Evolutionary conservation across 2,888 invertebrate genomes (phyloP).

Genomic region (Hanleya hanleyi): DNA sequence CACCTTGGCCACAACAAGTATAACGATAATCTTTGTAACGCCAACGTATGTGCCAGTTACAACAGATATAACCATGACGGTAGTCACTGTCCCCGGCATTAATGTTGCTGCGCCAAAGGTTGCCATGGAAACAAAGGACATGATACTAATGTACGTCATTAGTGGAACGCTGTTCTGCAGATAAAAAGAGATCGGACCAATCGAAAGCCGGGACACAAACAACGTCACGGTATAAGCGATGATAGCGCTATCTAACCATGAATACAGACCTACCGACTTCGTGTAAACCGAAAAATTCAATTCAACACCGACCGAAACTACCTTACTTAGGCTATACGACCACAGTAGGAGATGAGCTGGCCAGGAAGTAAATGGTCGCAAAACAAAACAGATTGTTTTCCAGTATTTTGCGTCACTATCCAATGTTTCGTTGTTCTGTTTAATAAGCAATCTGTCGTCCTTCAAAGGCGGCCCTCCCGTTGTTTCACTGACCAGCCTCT

Average conservation of each 20-base stretch:
- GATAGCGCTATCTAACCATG: not conserved
- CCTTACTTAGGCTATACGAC: not conserved
- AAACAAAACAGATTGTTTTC: not conserved
- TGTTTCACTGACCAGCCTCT: no score
- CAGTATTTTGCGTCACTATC: no score
- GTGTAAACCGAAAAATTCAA: not conserved
- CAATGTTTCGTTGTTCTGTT: no score
- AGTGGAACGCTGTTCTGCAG: not conserved
- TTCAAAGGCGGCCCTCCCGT: no score
- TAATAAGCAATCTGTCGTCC: no score
- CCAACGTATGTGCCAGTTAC: not conserved
- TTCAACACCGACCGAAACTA: not conserved
- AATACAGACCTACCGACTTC: not conserved
- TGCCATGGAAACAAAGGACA: not conserved
- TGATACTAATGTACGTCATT: not conserved
- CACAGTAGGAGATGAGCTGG: not conserved
- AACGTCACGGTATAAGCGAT: not conserved
- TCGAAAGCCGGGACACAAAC: not conserved
- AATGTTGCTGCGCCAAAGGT: not conserved
- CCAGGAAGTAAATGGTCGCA: not conserved
- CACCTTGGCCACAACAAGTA: not conserved
- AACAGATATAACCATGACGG: not conserved
- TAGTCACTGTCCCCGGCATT: not conserved
- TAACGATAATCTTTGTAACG: not conserved
- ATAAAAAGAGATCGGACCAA: not conserved